These are phyloP conservation scores for Holcopasites calliopsidis DNA, from an alignment of 1,140 invertebrate species.

Conservation along the genomic window DNA sequence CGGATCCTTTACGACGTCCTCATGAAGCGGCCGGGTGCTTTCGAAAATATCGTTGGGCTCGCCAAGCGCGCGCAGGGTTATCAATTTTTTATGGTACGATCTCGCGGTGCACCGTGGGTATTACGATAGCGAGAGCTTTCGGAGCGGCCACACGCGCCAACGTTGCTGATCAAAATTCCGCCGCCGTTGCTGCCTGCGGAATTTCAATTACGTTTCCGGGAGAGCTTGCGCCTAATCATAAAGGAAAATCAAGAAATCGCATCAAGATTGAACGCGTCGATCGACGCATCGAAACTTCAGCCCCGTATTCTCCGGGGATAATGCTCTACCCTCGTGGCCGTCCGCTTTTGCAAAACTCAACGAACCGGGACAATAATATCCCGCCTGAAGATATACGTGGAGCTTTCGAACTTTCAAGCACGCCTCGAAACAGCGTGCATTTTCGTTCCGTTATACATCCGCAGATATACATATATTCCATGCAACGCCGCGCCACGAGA, in stretches of 20 bases:
- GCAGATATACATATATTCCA: background rate
- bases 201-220: constrained; percentile 16
- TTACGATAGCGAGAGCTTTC: constrained; percentile 1
- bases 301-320: too few relatives aligned
- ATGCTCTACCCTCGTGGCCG: too few relatives aligned
- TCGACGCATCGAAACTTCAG: background rate
- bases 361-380: background rate
- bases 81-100: constrained; percentile 26
- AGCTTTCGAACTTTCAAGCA: background rate
- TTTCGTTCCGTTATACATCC: background rate
- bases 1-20: background rate
- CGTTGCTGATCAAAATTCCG: constrained; percentile 24
- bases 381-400: background rate
- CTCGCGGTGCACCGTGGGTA: background rate
- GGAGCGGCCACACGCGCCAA: background rate
- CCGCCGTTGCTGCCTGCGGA: background rate
- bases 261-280: background rate
- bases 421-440: background rate
- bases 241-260: background rate
- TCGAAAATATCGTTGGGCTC: background rate
- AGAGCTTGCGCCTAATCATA: too few relatives aligned
- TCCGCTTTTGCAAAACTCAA: background rate
- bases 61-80: background rate
- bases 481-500: background rate
- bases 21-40: background rate